phyloP scores from a whole-genome alignment of 2,113 vertebrate species.

The Aspidoscelis tigris region DNA sequence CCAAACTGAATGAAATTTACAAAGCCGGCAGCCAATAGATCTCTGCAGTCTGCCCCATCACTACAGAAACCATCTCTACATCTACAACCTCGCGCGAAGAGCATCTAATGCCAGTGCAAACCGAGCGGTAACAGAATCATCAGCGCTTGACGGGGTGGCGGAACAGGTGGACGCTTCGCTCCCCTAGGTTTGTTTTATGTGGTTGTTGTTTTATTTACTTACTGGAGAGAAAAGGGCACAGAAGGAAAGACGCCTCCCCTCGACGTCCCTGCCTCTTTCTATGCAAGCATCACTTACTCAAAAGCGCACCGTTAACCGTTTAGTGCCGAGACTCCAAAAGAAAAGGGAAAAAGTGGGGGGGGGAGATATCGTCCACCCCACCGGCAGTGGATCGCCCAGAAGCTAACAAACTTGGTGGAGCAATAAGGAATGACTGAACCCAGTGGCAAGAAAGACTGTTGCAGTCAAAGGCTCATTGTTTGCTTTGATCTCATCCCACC shows the following conservation, averaged over 20 bases:
- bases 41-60: constrained; percentile 82
- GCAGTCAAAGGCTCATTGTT: too few relatives aligned
- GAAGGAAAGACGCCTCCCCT: fast-evolving
- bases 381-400: neutral
- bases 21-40: constrained; percentile 89
- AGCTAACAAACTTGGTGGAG: neutral
- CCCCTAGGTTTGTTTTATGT: too few relatives aligned
- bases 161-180: constrained; percentile 50
- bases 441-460: neutral
- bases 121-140: constrained; percentile 35
- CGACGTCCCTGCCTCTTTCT: fast-evolving
- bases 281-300: fast-evolving
- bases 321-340: neutral
- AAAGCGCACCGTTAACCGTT: constrained; percentile 43
- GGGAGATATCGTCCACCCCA: neutral
- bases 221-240: fast-evolving
- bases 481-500: too few relatives aligned
- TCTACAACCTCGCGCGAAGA: constrained; percentile 56
- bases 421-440: neutral
- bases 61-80: constrained; percentile 71
- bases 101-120: constrained; percentile 57
- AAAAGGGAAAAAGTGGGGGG: neutral
- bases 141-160: neutral
- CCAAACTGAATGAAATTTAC: constrained; percentile 87
- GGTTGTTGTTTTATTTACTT: too few relatives aligned